Evolutionary conservation across 2,797 vertebrate species (phyloP), one percentile per base, ranked within the genome.

Genomic region (Crenuchus spilurus): DNA sequence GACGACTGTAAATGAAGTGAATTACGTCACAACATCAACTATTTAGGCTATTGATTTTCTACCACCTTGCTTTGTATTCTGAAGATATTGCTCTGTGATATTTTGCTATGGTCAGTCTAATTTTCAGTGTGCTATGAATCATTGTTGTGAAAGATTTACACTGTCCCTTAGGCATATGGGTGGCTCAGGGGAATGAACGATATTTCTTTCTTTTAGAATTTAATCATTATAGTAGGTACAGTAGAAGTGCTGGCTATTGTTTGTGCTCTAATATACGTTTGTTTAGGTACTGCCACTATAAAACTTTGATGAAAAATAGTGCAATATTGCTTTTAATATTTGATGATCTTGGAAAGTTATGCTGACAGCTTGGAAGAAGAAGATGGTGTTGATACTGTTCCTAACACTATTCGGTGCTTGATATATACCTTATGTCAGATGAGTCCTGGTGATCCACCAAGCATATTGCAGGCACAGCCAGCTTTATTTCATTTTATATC

Each of bases 291-390:
- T 24, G 33, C 20, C 28, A 16, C 37, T 44, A n/a, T 41, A 42
- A 62, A 63, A 37, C 41, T 46, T 63, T n/a, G 22, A 63, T 10
- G 61, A 46, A 44, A 63, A n/a, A 63, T 63, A 24, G 24, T 18
- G 13, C 39, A 44, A 16, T 28, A 46, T 31, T 46, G 61, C 24
- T 44, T 63, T 63, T 44, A 63, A 63, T 63, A 63, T 63, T 63
- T 63, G 39, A 63, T 63, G 41, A 44, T 28, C 8, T 30, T 30
- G 14, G 14, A 18, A 63, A 46, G 33, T 9, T 11, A 44, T 44
- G 61, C 39, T 63, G 39, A 63, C 14, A 44, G 60, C 22, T 42
- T 30, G 6, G 42, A 46, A 63, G 13, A 42, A 22, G 3, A 30
- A 46, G 20, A 11, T 1, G 2, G 7, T 35, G 22, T 42, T 31